These are phyloP conservation scores for Stomorhina lunata DNA, from an alignment of 2,888 invertebrate genomes.

Conservation along the genomic window DNA sequence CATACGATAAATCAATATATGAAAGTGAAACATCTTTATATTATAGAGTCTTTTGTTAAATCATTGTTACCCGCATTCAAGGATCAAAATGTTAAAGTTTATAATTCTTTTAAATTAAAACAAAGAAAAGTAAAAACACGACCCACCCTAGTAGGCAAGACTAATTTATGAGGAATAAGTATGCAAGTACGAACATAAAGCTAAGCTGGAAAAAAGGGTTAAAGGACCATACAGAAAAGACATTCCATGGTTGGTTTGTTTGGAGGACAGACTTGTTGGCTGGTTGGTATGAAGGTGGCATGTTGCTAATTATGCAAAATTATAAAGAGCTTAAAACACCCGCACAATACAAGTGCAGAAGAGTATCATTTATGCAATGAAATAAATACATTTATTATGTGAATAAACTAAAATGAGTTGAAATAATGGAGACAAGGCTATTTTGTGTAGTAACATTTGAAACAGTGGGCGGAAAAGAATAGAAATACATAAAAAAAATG, in stretches of 20 bases:
- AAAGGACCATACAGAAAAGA: conserved; percentile 8
- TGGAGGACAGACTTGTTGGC: background rate
- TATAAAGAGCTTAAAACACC: conserved; percentile 4
- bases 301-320: conserved; percentile 43
- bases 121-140: background rate
- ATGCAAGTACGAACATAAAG: background rate
- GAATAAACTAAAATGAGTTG: background rate
- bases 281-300: conserved; percentile 19
- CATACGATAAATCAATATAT: too few species aligned
- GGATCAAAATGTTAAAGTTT: too few species aligned
- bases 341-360: background rate
- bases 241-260: background rate
- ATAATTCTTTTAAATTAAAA: too few species aligned
- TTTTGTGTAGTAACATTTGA: background rate
- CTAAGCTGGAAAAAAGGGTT: too few species aligned
- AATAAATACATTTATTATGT: background rate
- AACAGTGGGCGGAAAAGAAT: background rate
- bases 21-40: too few species aligned
- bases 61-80: too few species aligned
- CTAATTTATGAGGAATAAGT: conserved; percentile 30
- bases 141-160: background rate
- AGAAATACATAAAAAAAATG: background rate
- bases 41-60: too few species aligned
- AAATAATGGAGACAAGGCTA: conserved; percentile 12
- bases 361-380: too few species aligned